Conservation (phyloP, 2,113 vertebrate species). For the Mola mola region DNA sequence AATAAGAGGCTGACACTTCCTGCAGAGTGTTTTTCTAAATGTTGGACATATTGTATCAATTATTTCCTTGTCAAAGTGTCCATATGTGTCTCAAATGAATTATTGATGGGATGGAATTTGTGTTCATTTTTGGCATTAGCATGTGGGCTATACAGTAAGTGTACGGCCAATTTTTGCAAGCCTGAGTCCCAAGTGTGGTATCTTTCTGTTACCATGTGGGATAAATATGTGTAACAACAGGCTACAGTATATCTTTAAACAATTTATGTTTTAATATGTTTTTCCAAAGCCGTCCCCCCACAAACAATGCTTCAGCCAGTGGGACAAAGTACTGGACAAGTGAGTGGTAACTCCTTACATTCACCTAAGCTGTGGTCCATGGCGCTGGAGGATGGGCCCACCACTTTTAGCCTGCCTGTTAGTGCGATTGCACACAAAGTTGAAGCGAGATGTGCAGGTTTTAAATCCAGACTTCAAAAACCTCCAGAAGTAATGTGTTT, state of each 20-base stretch:
- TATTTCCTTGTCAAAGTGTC: neutral
- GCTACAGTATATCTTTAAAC: neutral
- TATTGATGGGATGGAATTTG: conserved; percentile 3
- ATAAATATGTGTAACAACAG: neutral
- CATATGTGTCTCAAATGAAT: neutral
- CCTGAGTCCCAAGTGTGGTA: neutral
- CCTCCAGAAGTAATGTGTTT: too few relatives aligned
- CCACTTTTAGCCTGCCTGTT: neutral
- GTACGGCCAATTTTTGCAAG: neutral
- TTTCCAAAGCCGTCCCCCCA: neutral
- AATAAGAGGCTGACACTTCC: conserved; percentile 3
- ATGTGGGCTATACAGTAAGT: neutral
- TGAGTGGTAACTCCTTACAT: neutral
- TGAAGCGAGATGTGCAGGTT: too few relatives aligned
- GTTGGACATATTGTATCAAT: neutral
- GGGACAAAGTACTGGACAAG: too few relatives aligned
- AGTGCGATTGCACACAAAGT: too few relatives aligned
- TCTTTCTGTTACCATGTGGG: neutral
- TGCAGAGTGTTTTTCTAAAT: neutral
- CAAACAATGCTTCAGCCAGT: neutral
- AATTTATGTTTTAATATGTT: neutral
- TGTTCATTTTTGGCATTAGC: neutral
- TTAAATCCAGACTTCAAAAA: neutral
- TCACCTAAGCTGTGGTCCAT: neutral
- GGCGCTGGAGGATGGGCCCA: neutral